Conservation (phyloP, 37 sponge, comb jelly and placozoan species). For the Mnemiopsis leidyi region DNA sequence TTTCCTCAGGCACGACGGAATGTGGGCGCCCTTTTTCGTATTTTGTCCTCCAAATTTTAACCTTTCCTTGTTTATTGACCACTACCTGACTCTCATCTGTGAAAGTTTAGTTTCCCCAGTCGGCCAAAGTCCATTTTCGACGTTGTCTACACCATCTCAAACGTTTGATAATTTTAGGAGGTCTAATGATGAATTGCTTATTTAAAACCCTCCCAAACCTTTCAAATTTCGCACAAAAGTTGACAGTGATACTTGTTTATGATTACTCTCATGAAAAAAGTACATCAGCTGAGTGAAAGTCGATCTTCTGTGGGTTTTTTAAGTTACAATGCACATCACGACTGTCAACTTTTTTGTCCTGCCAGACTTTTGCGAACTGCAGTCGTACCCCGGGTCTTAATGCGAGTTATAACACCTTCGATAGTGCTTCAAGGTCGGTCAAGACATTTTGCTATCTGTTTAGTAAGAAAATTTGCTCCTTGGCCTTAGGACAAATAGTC, state of each 20-base stretch:
- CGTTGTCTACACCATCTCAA: too few species aligned
- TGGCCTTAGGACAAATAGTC: background rate
- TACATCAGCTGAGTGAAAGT: background rate
- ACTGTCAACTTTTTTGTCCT: background rate
- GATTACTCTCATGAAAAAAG: background rate
- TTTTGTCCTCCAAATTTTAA: too few species aligned
- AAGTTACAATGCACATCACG: background rate
- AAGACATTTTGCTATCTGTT: background rate
- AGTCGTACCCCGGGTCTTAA: background rate
- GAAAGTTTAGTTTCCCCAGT: too few species aligned
- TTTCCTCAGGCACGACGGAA: too few species aligned
- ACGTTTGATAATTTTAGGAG: too few species aligned
- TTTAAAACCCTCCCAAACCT: background rate
- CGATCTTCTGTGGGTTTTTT: background rate
- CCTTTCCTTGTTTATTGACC: too few species aligned
- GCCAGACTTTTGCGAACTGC: background rate
- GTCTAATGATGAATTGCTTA: too few species aligned
- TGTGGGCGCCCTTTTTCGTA: too few species aligned
- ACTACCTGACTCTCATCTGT: too few species aligned
- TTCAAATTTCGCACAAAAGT: background rate
- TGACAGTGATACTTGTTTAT: background rate
- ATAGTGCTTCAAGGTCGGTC: background rate
- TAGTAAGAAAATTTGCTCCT: background rate
- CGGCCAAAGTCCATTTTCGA: too few species aligned
- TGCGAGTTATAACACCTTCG: background rate